Base-by-base conservation (phyloP, 2,797 vertebrate species). In the Epinephelus awoara region DNA sequence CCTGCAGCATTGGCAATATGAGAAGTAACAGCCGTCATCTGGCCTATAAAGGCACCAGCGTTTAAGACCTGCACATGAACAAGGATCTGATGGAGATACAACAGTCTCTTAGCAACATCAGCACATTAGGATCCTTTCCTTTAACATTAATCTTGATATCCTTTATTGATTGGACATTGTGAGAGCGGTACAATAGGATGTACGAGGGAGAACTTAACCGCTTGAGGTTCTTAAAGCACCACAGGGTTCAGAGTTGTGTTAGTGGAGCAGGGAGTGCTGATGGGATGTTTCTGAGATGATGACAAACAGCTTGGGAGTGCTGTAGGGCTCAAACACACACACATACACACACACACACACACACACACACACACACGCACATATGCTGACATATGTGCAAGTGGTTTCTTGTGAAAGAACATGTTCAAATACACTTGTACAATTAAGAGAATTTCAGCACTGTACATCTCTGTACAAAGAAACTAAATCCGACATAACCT, bases 251-350 rank as follows among this genome's bases (percentile, higher is more conserved):
- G 68, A 63, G 49, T 49, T 40, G 50, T 77, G 77, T 83, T 77
- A 50, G 54, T 67, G 69, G 58, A 72, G 68, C 72, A 21, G 49
- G 58, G 29, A 76, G 63, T 79, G 85, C 89, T 93, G 84, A 87
- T 86, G 75, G 59, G 69, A 82, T 66, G 78, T 71, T 90, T 82
- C 70, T 77, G 18, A 76, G 82, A 91, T 79, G 79, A 88, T 84
- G 54, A 67, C 49, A 85, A 65, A 1, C 66, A 77, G 65, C 59
- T 84, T 40, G 46, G 56, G 66, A 79, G 23, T 21, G 63, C 84
- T 79, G 42, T 25, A 67, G 59, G 83, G 83, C 38, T 70, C 15
- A 21, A 23, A 67, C 58, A 75, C 56, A 52, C 71, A 38, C 25
- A 50, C 27, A 44, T 38, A 27, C 40, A 58, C 27, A 71, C 2